A percentile compares a stretch with the other conserved stretches of the same genome.
Conservation (phyloP, 2,888 invertebrate genomes). For the Dione vanillae region DNA sequence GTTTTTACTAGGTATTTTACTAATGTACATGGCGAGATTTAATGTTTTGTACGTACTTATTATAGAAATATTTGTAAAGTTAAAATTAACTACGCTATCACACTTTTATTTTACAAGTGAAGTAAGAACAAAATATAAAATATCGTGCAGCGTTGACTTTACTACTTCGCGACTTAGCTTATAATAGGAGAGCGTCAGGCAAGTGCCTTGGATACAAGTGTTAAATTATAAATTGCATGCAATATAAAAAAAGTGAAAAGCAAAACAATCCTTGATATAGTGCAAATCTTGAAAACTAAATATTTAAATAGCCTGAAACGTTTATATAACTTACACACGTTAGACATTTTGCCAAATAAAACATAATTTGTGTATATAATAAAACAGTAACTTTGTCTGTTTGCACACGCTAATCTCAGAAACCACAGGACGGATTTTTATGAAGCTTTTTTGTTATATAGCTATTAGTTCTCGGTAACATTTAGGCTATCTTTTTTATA, state of each 20-base stretch:
- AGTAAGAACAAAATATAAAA: background rate
- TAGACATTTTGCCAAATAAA: too few relatives aligned
- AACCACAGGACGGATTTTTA: too few relatives aligned
- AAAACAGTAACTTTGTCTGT: too few relatives aligned
- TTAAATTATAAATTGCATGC: slow-evolving; percentile 33
- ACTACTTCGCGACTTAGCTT: slow-evolving; percentile 22
- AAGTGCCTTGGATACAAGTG: slow-evolving; percentile 15
- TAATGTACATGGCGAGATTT: slow-evolving; percentile 20
- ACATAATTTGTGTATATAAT: too few relatives aligned
- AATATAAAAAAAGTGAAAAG: background rate
- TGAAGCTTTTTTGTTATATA: too few relatives aligned
- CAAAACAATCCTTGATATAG: background rate
- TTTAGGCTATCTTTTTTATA: too few relatives aligned
- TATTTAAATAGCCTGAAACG: too few relatives aligned
- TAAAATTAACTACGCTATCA: background rate
- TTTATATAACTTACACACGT: too few relatives aligned
- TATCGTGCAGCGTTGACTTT: slow-evolving; percentile 21
- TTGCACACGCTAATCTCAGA: too few relatives aligned
- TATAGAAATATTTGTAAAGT: background rate
- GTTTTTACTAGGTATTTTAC: slow-evolving; percentile 21
- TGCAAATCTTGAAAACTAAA: background rate
- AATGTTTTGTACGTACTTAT: background rate
- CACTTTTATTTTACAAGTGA: background rate
- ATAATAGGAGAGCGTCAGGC: slow-evolving; percentile 17
- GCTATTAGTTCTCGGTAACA: too few relatives aligned